A percentile compares a stretch with the other conserved stretches of the same genome.
These are phyloP conservation scores for Denticeps clupeoides DNA, from an alignment of 2,797 vertebrate species.

Conservation along the genomic window DNA sequence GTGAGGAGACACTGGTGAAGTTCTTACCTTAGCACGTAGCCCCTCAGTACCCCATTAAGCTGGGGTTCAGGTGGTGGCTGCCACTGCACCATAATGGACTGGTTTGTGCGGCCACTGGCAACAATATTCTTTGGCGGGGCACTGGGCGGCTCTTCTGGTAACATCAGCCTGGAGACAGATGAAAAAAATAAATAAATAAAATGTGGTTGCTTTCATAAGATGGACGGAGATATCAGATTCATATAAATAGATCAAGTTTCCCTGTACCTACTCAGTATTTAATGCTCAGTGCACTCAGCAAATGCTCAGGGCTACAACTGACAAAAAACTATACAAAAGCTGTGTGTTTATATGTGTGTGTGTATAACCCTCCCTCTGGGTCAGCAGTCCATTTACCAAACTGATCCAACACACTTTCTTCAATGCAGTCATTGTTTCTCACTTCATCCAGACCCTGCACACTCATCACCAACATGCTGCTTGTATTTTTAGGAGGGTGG, in stretches of 20 bases:
- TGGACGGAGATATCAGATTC: no score
- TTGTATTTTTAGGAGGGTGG: no score
- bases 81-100: constrained; percentile 98
- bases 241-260: neutral
- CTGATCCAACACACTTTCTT: constrained; percentile 13
- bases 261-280: no score
- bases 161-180: constrained; percentile 65
- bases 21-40: no score
- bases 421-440: no score
- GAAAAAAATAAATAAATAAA: neutral
- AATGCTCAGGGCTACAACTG: no score
- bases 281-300: no score
- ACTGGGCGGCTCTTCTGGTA: constrained; percentile 86
- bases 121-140: constrained; percentile 90
- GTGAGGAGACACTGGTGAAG: no score
- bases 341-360: no score
- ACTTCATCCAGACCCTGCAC: no score
- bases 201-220: neutral
- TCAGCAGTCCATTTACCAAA: constrained; percentile 26
- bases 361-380: constrained; percentile 22
- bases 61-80: constrained; percentile 88
- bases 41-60: constrained; percentile 62
- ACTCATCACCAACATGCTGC: no score
- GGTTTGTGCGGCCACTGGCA: constrained; percentile 89
- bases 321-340: no score